Evolutionary conservation across 2,888 invertebrate genomes (phyloP), one percentile per base, ranked within the genome.

Genomic region (Eupithecia vulgata): DNA sequence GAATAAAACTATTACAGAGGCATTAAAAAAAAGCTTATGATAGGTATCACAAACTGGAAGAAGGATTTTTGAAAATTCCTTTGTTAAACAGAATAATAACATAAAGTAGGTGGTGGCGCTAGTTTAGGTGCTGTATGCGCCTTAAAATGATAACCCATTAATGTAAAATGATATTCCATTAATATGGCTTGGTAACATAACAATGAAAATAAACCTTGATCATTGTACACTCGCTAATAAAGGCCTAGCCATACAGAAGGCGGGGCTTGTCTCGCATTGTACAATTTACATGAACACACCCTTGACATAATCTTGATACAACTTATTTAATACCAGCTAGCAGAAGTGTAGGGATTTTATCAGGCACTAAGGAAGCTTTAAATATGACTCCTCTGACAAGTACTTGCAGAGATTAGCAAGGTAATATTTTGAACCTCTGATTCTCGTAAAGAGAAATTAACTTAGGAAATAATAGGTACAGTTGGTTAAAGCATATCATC

Each of bases 261-360:
- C 65, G 65, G 37, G 15, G 40, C 40, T n/a, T 64, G n/a, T n/a
- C 65, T 42, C 37, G 25, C 1, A 40, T 65, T 65, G 40, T 65
- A 37, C 62, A 37, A 64, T 61, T 61, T 37, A 35, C 15, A 64
- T 64, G 37, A 34, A n/a, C 64, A 40, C 40, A 10, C n/a, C 62
- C 37, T 35, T 64, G 37, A 35, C 34, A n/a, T 64, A 21, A 45
- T 67, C 42, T 42, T 21, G 59, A 37, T 64, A 61, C 61, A 64
- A 64, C 62, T 64, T 45, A 42, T 66, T 40, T 40, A 66, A 65
- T 40, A 65, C 40, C 35, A 64, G 57, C 57, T 57, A 57, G 57
- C 34, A 62, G 12, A 35, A 62, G 34, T 25, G 30, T 42, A 3
- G 12, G 62, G 35, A 64, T 37, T 64, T 64, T 64, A 64, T 64